Evolutionary conservation across 53 echinoderm and acorn worm species (phyloP).

Genomic region (Echinometra lucunter): DNA sequence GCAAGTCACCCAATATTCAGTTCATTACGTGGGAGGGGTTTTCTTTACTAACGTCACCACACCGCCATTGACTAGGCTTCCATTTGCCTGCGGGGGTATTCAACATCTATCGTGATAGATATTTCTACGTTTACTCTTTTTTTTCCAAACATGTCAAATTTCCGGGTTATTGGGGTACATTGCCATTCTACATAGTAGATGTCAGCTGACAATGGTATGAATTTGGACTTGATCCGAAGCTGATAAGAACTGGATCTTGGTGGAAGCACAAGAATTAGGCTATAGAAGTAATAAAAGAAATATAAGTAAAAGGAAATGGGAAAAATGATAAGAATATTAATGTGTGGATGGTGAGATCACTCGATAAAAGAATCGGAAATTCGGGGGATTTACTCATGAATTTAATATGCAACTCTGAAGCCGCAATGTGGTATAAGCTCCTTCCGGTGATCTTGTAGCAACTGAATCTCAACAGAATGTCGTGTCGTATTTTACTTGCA

Average conservation of each 20-base stretch:
- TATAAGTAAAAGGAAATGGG: neutral
- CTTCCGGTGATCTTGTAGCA: too few relatives aligned
- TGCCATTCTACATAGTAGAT: neutral
- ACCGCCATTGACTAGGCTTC: neutral
- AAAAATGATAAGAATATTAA: neutral
- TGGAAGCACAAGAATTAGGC: neutral
- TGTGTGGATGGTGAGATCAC: neutral
- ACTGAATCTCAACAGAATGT: too few relatives aligned
- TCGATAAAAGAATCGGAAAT: neutral
- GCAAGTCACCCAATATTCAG: conserved; percentile 12
- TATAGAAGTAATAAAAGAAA: neutral
- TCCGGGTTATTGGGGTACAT: neutral
- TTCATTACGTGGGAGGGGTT: conserved; percentile 16
- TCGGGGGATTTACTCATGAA: too few relatives aligned
- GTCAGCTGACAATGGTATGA: neutral
- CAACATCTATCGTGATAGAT: neutral
- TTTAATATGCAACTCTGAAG: too few relatives aligned
- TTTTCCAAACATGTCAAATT: neutral
- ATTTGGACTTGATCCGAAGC: neutral
- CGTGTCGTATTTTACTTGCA: too few relatives aligned
- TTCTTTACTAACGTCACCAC: neutral
- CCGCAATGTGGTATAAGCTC: too few relatives aligned
- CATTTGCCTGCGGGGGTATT: neutral
- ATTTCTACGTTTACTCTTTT: neutral
- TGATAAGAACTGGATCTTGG: too few relatives aligned